These are phyloP conservation scores for Koerneria pararmatus DNA, from an alignment of 2,888 invertebrate genomes.

Conservation along the genomic window DNA sequence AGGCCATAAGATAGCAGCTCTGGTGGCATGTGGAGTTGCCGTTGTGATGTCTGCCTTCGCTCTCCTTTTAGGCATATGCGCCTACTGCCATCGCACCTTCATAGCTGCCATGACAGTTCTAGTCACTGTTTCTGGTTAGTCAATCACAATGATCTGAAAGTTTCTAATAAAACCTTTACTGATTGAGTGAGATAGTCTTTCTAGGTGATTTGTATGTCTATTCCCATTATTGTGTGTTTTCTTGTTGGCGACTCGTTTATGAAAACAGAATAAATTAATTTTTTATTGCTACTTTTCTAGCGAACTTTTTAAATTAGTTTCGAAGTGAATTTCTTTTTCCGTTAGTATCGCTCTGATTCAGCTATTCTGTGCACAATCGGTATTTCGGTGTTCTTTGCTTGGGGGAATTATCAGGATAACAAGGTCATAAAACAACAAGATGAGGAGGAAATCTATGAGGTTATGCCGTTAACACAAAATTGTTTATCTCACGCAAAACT, in stretches of 20 bases:
- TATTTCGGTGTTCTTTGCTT: conserved; percentile 47
- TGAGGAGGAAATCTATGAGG: conserved; percentile 51
- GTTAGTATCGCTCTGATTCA: conserved; percentile 26
- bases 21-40: conserved; percentile 45
- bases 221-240: no score
- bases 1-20: conserved; percentile 57
- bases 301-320: no score
- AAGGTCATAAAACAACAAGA: conserved; percentile 57
- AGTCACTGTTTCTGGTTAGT: conserved; percentile 45
- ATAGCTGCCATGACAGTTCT: conserved; percentile 46
- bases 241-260: no score
- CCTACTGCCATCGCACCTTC: conserved; percentile 43
- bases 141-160: conserved; percentile 16
- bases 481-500: no score
- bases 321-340: no score
- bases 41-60: conserved; percentile 37
- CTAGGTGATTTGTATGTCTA: no score
- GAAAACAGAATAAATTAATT: conserved; percentile 1
- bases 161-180: no score
- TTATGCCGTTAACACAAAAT: no score
- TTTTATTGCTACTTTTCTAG: conserved; percentile 9
- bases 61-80: conserved; percentile 39
- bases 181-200: no score
- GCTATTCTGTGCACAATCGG: conserved; percentile 45
- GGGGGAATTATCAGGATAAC: conserved; percentile 57